Base-by-base conservation (phyloP, 1,140 invertebrate genomes). In the Orchestia grillus region DNA sequence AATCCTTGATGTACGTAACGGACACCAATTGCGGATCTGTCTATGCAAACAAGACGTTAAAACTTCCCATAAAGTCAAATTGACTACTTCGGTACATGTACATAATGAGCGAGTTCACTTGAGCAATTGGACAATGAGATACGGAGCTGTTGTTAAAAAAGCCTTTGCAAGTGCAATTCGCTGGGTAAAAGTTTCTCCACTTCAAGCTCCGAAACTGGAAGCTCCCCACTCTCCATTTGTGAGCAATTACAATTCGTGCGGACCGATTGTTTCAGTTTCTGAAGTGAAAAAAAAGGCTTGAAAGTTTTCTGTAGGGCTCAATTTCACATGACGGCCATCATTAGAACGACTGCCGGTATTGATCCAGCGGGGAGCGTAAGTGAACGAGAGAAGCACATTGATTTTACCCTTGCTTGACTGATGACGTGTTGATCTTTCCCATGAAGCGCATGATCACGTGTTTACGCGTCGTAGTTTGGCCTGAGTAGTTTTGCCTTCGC, bases 261-360 rank as follows among this genome's bases (percentile, higher is more conserved):
- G 47, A 19, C 28, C 28, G 62, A 77, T 77, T 15, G 62, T 36
- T 77, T 77, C 41, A 90, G 43, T 44, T 90, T 41, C 41, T 90
- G 88, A 90, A 90, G 36, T 19, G 88, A 42, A n/a, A n/a, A 44
- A 90, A 90, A 44, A 42, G 43, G 11, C 28, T 4, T 42, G 88
- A 90, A 53, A 90, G 88, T 44, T 90, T 41, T 90, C 43, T 90
- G 36, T 90, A 42, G 43, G n/a, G 88, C 42, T 42, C 41, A 90
- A 90, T 90, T 90, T 42, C n/a, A 42, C 43, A 15, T 90, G 88
- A 90, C 88, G 88, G 88, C 42, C 88, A 87, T 87, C 87, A 90
- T 90, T 42, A 90, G 88, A 42, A 11, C 88, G 43, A 41, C 88
- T 90, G 28, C 88, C 36, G 88, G 41, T 90, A 90, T 90, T 90